Base-by-base conservation (phyloP, 2,797 vertebrate genomes). In the Gephyroberyx darwinii region DNA sequence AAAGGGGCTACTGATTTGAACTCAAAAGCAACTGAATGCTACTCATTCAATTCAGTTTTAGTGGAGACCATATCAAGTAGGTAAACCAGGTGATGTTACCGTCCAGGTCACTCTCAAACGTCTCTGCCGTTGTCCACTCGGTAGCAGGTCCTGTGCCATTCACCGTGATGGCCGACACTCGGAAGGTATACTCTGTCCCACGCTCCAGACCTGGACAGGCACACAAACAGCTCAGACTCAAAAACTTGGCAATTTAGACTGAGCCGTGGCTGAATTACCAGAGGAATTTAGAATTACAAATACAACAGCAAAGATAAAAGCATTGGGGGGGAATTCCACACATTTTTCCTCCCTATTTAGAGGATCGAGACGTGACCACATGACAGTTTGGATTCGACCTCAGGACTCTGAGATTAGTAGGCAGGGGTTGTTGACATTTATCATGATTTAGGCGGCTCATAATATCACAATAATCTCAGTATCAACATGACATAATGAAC, bases 91-190 rank as follows among this genome's bases (percentile, higher is more conserved):
- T 39, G 43, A 22, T 37, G 87, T 93, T 95, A 99, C 98, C 98
- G 2, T 99, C 98, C 48, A 99, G 92, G 83, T 99, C 98, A 10
- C 96, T 98, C 92, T 99, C 96, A 80, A 99, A 99, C 0, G 98
- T 99, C 90, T 99, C 98, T 0, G 96, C 91, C 0, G 96, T 86
- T 12, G 92, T 80, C 98, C 97, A 99, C 45, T 99, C 98, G 0
- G 96, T 98, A 63, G 96, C 95, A 0, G 95, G 96, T 13, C 98
- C 97, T 0, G 96, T 96, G 1, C 98, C 98, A 0, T 99, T 99
- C 2, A 96, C 72, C 0, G 97, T 99, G 70, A 97, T 85, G 43
- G 97, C 97, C 0, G 96, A 95, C 17, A 98, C 95, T 0, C 97
- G 90, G 84, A 99, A 96, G 31, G 96, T 95, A 88, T 99, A 99